Base-by-base conservation (phyloP, 1,140 invertebrate genomes). In the Odontomachus brunneus region DNA sequence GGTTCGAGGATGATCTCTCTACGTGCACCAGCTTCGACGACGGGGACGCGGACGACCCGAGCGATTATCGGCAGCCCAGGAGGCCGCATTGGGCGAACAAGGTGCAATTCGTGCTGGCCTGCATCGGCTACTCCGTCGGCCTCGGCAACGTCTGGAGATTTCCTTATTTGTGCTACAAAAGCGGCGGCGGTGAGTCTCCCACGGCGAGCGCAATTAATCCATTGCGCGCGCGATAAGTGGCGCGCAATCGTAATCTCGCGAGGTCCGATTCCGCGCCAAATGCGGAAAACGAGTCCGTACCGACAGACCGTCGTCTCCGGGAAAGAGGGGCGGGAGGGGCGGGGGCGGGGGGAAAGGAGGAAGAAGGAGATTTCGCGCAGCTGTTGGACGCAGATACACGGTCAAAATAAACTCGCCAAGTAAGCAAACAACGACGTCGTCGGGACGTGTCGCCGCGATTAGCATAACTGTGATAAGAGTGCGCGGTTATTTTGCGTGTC, bases 91-190 rank as follows among this genome's bases (percentile, higher is more conserved):
- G 98, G 98, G 96, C 96, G 63, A 98, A 97, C 92, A 98, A 98
- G 94, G 95, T 97, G 80, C 97, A 99, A 94, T 98, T 98, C 91
- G 96, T 98, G 19, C 94, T 98, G 80, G 97, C 97, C 22, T 98
- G 97, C 91, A 97, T 99, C 53, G 97, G 98, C 14, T 98, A 98
- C 92, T 98, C 97, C 19, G 98, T 99, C 49, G 98, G 98, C 7
- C 95, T 99, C 26, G 97, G 98, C 59, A 98, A 98, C 91, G 97
- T 99, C 72, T 99, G 98, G 98, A 95, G 97, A 83, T 98, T 97
- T 94, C 97, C 97, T 24, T 98, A 97, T 91, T 94, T 97, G 69
- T 97, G 97, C 92, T 97, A 97, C 92, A 97, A 97, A 93, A 97
- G 97, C 90, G 97, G 97, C 71, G 97, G 97, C 94, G 97, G 97